Conservation (phyloP, 2,797 vertebrate species). For the Hippoglossus hippoglossus region DNA sequence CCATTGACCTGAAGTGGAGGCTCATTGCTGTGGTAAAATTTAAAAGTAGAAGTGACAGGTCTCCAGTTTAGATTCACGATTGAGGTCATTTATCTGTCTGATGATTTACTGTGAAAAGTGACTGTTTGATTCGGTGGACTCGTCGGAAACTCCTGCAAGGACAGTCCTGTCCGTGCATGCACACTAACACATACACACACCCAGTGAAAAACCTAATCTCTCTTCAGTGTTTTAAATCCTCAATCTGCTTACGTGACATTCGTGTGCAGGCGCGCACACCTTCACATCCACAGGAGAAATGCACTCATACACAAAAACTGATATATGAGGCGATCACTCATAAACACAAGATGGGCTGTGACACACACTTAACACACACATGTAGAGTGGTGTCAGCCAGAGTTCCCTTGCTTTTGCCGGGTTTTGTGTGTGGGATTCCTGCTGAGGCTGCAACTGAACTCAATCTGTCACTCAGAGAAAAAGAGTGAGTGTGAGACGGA, state of each 20-base stretch:
- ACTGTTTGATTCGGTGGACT: conserved; percentile 27
- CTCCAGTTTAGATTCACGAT: conserved; percentile 35
- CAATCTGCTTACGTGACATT: conserved; percentile 39
- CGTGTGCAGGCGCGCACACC: conserved; percentile 27
- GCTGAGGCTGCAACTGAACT: conserved; percentile 76
- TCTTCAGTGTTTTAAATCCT: conserved; percentile 58
- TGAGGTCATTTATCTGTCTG: conserved; percentile 56
- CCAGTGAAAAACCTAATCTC: conserved; percentile 58
- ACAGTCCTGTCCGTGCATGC: conserved; percentile 15
- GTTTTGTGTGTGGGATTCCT: conserved; percentile 69
- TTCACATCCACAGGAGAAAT: conserved; percentile 22
- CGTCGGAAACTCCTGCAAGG: conserved; percentile 21
- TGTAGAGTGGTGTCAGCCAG: conserved; percentile 60
- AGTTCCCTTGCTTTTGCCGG: conserved; percentile 55
- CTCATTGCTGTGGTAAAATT: conserved; percentile 29
- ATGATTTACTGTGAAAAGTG: conserved; percentile 33
- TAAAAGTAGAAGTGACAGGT: conserved; percentile 46
- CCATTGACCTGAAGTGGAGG: conserved; percentile 54
- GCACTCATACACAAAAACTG: conserved; percentile 20
- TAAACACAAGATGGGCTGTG: conserved; percentile 24
- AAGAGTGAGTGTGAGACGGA: conserved; percentile 36
- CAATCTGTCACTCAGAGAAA: conserved; percentile 79
- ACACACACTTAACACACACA: conserved; percentile 18
- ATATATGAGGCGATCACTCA: conserved; percentile 27
- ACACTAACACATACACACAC: conserved; percentile 37